A percentile compares a stretch with the other conserved stretches of the same genome.
These are phyloP conservation scores for Drosophila sp. DNA, from an alignment of 1,140 invertebrate species.

Conservation along the genomic window DNA sequence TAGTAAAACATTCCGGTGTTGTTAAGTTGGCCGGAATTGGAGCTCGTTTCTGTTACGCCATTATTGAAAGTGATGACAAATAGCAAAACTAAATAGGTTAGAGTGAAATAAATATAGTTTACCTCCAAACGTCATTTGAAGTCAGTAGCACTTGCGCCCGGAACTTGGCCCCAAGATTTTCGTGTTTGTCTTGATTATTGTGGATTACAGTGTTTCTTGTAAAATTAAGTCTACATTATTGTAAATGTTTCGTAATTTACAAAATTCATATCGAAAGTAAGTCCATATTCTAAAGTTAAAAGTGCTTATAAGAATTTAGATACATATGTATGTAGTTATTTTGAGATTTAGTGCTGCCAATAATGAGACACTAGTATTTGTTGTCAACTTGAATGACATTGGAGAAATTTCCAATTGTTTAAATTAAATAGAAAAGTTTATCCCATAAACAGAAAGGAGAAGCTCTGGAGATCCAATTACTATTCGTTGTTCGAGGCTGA, in stretches of 20 bases:
- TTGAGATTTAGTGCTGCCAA: not conserved
- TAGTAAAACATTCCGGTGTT: constrained; percentile 52
- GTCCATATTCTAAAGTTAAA: not conserved
- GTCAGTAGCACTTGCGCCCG: not conserved
- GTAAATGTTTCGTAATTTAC: not conserved
- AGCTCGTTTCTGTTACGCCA: constrained; percentile 76
- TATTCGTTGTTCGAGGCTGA: not conserved
- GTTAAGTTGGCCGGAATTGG: constrained; percentile 72
- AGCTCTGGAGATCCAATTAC: not conserved
- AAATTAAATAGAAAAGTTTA: constrained; percentile 1
- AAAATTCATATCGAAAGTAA: not conserved
- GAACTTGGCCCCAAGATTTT: not conserved
- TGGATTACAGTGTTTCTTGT: not conserved
- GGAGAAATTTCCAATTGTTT: not conserved
- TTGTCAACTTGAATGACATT: constrained; percentile 4
- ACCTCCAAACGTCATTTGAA: not conserved
- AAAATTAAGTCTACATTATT: not conserved
- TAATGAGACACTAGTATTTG: no score
- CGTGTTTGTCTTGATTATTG: not conserved
- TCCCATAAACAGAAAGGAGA: not conserved
- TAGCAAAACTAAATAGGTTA: constrained; percentile 1
- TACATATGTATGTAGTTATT: no score
- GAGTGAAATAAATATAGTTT: not conserved
- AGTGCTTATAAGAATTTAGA: no score
- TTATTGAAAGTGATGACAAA: constrained; percentile 50